Base-by-base conservation (phyloP, 2,113 vertebrate genomes). In the Nerophis ophidion region DNA sequence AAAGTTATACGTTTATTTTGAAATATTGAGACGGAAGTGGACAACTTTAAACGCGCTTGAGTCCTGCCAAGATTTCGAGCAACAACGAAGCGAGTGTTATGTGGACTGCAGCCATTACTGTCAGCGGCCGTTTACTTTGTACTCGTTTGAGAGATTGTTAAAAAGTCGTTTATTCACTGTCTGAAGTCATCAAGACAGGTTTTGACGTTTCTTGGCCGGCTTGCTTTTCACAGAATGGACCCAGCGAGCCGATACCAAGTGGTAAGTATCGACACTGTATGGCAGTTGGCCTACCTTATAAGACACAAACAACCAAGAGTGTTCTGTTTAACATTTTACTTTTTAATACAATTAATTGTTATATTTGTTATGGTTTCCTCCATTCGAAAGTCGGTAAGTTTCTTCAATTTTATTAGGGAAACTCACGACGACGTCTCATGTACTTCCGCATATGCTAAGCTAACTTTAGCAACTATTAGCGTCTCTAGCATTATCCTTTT, bases 211-310 rank as follows among this genome's bases (percentile, higher is more conserved):
- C 45, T 62, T 67, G 60, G 65, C 80, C 76, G 81, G 78, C 63
- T 64, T 2, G 0, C 15, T 16, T 13, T 72, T 73, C 77, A 68
- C 71, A 60, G 53, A 34, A 88, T 88, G 86, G 86, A 88, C 48
- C 82, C 81, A 77, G 78, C 82, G 3, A 86, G 81, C 70, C 79
- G 86, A 65, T 88, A 88, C 73, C 86, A 84, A 82, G 81, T 84
- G 86, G 86, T 88, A 72, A 88, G 86, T 83, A 17, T 6, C 17
- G 48, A 33, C 5, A 72, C 19, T 10, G n/a, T 36, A 6, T 13
- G 35, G 10, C 12, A 26, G 38, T 44, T 5, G 66, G 74, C 64
- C 72, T 44, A 35, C 0, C 10, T 6, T 4, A 34, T 26, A 44
- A 11, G 44, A 11, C 14, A 46, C 49, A 54, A 59, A 1, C 4